Evolutionary conservation across 2,113 vertebrate species (phyloP).

Genomic region (Heterotilapia buettikoferi): DNA sequence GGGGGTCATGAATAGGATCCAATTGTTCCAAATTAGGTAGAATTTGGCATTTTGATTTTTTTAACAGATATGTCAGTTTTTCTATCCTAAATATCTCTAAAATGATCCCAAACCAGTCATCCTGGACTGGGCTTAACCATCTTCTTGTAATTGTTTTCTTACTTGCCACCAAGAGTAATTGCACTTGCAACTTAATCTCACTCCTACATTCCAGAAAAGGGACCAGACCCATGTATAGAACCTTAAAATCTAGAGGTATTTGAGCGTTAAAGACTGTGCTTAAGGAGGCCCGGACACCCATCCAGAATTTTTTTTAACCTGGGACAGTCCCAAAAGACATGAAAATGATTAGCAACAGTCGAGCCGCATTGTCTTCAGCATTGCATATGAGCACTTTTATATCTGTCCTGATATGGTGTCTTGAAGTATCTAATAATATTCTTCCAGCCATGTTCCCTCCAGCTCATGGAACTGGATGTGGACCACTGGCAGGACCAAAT

Average conservation of each 20-base stretch:
- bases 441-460: not conserved
- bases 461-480: not conserved
- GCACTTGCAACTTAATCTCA: not conserved
- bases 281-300: rapidly evolving
- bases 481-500: not conserved
- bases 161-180: not conserved
- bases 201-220: not conserved
- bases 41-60: not conserved
- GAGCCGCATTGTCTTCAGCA: not conserved
- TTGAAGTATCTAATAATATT: not conserved
- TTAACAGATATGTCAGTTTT: not conserved
- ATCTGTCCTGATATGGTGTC: not conserved
- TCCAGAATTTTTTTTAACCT: not conserved
- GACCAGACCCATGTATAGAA: rapidly evolving
- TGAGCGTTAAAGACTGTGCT: rapidly evolving
- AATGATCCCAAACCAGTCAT: not conserved
- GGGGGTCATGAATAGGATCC: rapidly evolving
- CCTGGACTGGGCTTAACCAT: not conserved
- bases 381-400: not conserved
- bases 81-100: not conserved
- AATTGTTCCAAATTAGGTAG: not conserved
- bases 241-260: not conserved
- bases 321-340: not conserved
- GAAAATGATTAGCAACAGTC: not conserved
- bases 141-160: not conserved